phyloP scores from a whole-genome alignment of 1,140 invertebrate genomes.

The Formica selysi region DNA sequence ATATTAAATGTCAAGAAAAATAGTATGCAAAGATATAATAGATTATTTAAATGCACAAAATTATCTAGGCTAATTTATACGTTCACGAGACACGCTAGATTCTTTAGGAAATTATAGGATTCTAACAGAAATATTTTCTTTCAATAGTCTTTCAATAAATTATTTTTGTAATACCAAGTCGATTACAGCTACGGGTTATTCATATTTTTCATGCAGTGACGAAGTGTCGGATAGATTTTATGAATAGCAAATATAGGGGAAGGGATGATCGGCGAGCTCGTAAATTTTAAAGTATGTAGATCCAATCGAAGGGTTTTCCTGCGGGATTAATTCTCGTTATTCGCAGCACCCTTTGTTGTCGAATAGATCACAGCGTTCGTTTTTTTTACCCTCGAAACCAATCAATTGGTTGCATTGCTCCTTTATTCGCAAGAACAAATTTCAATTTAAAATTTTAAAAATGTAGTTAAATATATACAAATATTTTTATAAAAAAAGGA shows the following conservation, averaged over 20 bases:
- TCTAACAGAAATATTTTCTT: neutral
- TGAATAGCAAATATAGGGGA: conserved; percentile 6
- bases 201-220: neutral
- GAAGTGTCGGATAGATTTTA: conserved; percentile 32
- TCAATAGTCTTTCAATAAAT: conserved; percentile 5
- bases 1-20: conserved; percentile 15
- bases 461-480: neutral
- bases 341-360: conserved; percentile 75
- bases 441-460: neutral
- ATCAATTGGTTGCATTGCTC: conserved; percentile 18
- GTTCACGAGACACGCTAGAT: neutral
- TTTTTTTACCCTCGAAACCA: conserved; percentile 30
- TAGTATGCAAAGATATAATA: neutral
- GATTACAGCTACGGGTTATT: neutral
- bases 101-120: neutral
- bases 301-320: conserved; percentile 81
- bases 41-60: neutral
- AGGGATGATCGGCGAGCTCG: conserved; percentile 59
- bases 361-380: conserved; percentile 50
- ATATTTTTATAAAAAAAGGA: neutral
- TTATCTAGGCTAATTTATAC: neutral
- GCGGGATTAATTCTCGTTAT: conserved; percentile 81
- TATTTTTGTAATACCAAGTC: neutral
- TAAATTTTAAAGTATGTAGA: conserved; percentile 80
- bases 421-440: neutral